Evolutionary conservation across 2,113 vertebrate species (phyloP), one percentile per base, ranked within the genome.

Genomic region (Crocuta crocuta): DNA sequence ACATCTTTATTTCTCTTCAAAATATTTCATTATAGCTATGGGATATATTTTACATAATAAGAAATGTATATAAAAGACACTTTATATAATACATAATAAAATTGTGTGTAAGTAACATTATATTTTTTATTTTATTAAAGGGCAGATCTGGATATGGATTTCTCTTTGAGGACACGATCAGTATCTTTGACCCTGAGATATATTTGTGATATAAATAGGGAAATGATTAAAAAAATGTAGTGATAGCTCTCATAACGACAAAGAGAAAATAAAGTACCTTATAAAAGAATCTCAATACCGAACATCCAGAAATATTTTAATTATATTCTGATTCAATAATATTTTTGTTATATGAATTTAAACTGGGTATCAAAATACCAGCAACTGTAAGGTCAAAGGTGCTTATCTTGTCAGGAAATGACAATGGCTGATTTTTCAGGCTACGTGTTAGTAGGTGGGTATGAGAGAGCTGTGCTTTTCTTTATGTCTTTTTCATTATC

Each of bases 261-360:
- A 0, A 58, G 24, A 81, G 78, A 80, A 85, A 95, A 92, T 16
- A 10, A 88, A 89, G 28, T 11, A 58, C 68, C n/a, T 65, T 78
- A 82, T 43, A 81, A 53, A 91, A 97, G 1, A 21, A 1, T 94
- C 16, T 83, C 21, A 48, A 65, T 10, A 80, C 39, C 65, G 97
- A 96, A 94, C 3, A 92, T 81, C 23, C 74, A 73, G 80, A 91
- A 88, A 83, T 78, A 90, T 61, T 94, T 96, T 87, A 96, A 89
- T 93, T 96, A 90, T 17, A 85, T 88, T 92, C 79, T 68, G 58
- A 84, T 86, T 92, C 33, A 71, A 71, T 86, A 92, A 78, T 50
- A 92, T 48, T 88, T 97, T 94, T 96, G 50, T 53, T 78, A 43
- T 53, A 70, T 70, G 33, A 94, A 91, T 39, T 96, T 89, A 90